phyloP scores from a whole-genome alignment of 2,797 vertebrate genomes.

The Sebastes taczanowskii region DNA sequence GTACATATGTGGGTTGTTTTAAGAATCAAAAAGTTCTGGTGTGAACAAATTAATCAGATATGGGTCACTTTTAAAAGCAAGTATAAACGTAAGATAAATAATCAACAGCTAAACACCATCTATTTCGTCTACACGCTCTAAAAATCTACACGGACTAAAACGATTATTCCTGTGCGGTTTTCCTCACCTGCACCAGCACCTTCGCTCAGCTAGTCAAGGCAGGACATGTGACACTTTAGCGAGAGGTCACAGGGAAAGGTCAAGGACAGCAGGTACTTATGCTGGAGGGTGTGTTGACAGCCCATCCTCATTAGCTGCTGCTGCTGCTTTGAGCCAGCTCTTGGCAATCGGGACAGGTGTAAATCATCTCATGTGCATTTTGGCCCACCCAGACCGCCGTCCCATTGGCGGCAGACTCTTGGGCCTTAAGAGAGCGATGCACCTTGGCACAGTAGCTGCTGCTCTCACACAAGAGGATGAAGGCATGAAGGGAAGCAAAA shows the following conservation, averaged over 20 bases:
- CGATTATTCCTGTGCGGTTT: not conserved
- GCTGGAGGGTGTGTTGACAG: conserved; percentile 22
- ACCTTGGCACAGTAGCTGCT: conserved; percentile 78
- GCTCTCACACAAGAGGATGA: conserved; percentile 45
- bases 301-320: conserved; percentile 64
- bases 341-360: conserved; percentile 84
- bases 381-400: conserved; percentile 74
- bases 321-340: conserved; percentile 67
- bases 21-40: no score
- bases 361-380: conserved; percentile 78
- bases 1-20: no score
- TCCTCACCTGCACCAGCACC: conserved; percentile 73
- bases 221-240: conserved; percentile 55
- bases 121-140: not conserved
- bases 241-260: conserved; percentile 49
- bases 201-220: conserved; percentile 58
- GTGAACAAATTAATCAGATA: not conserved
- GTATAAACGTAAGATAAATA: not conserved
- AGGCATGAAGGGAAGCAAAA: conserved; percentile 21
- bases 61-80: not conserved
- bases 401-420: conserved; percentile 74
- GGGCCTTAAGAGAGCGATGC: conserved; percentile 75
- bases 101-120: not conserved
- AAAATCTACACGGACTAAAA: not conserved
- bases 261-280: conserved; percentile 43